Conservation (phyloP, 1,140 invertebrate genomes). For the Drosophila ogumai region DNA sequence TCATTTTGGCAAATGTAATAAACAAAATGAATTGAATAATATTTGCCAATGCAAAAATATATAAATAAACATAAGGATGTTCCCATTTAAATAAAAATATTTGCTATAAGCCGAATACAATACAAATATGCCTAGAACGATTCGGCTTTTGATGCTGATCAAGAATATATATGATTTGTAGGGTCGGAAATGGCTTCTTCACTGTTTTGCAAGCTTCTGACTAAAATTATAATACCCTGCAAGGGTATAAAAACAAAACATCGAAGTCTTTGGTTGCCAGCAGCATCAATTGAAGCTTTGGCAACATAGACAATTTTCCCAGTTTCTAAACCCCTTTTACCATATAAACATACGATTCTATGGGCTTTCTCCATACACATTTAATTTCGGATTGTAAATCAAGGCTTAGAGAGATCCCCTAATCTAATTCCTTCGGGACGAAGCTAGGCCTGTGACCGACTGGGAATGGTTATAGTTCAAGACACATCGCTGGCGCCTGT, state of each 20-base stretch:
- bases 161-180: no score
- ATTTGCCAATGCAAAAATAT: not conserved
- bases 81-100: not conserved
- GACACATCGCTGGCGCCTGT: conserved; percentile 44
- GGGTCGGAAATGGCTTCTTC: no score
- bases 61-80: not conserved
- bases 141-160: no score
- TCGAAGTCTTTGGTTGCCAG: not conserved
- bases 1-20: not conserved
- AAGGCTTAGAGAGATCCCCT: not conserved
- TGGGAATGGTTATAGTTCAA: conserved; percentile 29
- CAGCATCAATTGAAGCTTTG: no score
- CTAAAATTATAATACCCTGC: no score
- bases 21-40: not conserved
- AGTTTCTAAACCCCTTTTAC: not conserved
- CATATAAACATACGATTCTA: not conserved
- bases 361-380: no score
- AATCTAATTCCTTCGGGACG: not conserved
- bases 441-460: not conserved
- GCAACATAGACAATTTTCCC: no score
- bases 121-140: no score
- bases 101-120: no score
- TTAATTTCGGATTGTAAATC: not conserved
- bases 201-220: no score
- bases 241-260: no score